Conservation (phyloP, 35 echinoderm and acorn worm genomes). For the Anneissia japonica region DNA sequence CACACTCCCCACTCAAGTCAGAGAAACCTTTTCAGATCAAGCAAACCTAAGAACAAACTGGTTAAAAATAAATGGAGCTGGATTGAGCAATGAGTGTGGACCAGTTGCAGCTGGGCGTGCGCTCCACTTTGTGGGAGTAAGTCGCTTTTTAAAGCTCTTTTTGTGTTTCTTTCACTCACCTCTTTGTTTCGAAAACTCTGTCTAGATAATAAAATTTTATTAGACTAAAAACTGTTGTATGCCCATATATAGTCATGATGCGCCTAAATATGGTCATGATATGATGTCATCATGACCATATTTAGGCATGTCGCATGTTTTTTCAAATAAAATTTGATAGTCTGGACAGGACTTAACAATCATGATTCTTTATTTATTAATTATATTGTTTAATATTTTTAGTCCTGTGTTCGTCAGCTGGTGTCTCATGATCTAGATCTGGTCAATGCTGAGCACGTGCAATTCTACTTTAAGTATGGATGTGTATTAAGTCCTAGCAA, state of each 20-base stretch:
- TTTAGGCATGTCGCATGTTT: too few relatives aligned
- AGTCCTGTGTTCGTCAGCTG: conserved; percentile 66
- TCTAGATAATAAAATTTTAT: not conserved
- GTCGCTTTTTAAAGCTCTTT: not conserved
- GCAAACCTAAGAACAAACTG: conserved; percentile 27
- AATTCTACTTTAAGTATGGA: conserved; percentile 73
- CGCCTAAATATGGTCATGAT: too few relatives aligned
- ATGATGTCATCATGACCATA: too few relatives aligned
- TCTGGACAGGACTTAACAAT: too few relatives aligned
- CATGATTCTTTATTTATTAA: not conserved
- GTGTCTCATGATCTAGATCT: conserved; percentile 68
- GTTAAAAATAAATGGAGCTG: conserved; percentile 58
- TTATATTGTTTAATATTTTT: not conserved
- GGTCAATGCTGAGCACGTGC: conserved; percentile 50
- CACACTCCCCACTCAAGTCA: conserved; percentile 49
- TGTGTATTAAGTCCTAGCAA: conserved; percentile 42
- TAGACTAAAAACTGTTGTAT: too few relatives aligned
- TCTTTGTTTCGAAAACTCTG: not conserved
- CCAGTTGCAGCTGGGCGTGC: conserved; percentile 67
- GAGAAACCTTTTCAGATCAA: conserved; percentile 55
- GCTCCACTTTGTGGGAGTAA: conserved; percentile 68
- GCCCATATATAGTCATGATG: too few relatives aligned
- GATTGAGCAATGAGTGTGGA: conserved; percentile 53
- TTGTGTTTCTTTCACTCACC: not conserved
- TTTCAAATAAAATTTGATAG: too few relatives aligned